Base-by-base conservation (phyloP, 2,797 vertebrate species). In the Cephalopachus bancanus region DNA sequence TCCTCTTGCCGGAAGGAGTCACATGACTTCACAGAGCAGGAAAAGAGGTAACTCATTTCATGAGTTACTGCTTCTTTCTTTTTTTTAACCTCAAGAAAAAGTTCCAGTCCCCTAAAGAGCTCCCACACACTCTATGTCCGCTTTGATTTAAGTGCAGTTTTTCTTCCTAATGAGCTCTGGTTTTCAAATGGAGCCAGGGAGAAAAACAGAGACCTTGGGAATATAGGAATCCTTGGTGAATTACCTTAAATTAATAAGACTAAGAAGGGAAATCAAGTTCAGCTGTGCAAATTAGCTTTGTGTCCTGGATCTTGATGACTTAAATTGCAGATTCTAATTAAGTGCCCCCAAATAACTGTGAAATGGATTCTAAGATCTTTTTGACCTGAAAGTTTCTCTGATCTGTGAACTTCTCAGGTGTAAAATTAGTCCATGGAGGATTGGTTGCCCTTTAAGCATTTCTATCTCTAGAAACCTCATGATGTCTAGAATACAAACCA, bases 311-410 rank as follows among this genome's bases (percentile, higher is more conserved):
- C 79, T 78, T 65, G 69, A 81, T 97, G 93, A 81, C 95, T 97
- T 97, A 94, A 97, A 98, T 97, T 93, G 64, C 37, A 81, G 2
- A 93, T 98, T 97, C 90, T 96, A 98, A 89, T 98, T 97, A 97
- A 97, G 96, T 98, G 91, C 62, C 92, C 67, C 71, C 80, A 90
- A 81, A 96, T 96, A 94, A 93, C 49, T 81, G 17, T 33, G 8
- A 89, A 93, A 64, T 67, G 28, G 12, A 81, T 97, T 74, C 69
- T 89, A 12, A 88, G 65, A 60, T 87, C 60, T 83, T 86, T 94
- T 74, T 97, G 96, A 96, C 90, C 95, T 87, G 78, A 81, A 94
- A 94, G 78, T 88, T 95, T 89, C 81, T 95, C 28, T 96, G 83
- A 83, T 69, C 78, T 78, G 3, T 95, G 90, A 95, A 90, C 62